Conservation (phyloP, 2,797 vertebrate genomes). For the Xenopus petersii region DNA sequence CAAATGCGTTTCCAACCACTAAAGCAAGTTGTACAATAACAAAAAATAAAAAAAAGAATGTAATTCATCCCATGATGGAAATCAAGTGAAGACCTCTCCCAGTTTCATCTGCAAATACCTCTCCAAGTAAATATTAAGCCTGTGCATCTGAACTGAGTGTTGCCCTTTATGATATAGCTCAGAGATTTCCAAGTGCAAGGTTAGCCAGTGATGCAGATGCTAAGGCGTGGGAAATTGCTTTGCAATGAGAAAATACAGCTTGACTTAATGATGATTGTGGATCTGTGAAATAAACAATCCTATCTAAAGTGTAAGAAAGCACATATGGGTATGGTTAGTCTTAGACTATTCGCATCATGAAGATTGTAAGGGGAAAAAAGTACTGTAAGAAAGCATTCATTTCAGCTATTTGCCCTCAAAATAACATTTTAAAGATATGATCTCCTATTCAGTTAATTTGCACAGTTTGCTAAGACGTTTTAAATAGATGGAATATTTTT, state of each 20-base stretch:
- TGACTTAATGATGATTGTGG: constrained; percentile 42
- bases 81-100: constrained; percentile 19
- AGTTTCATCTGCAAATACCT: constrained; percentile 15
- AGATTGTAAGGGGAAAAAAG: background rate
- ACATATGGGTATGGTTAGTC: constrained; percentile 39
- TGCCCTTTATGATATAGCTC: constrained; percentile 25
- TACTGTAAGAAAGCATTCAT: too few species aligned
- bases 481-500: too few species aligned
- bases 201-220: constrained; percentile 48
- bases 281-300: constrained; percentile 44
- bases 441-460: too few species aligned
- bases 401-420: too few species aligned
- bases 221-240: constrained; percentile 48
- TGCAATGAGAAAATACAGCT: constrained; percentile 41
- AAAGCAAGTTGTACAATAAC: constrained; percentile 7
- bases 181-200: constrained; percentile 36
- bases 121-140: constrained; percentile 38
- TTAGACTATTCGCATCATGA: constrained; percentile 11
- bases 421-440: too few species aligned
- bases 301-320: constrained; percentile 40
- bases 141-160: constrained; percentile 37
- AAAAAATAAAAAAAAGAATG: constrained; percentile 1
- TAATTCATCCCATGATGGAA: constrained; percentile 14
- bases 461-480: too few species aligned
- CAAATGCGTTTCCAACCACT: constrained; percentile 5